These are phyloP conservation scores for Idaea aversata DNA, from an alignment of 2,888 invertebrate genomes.

Conservation along the genomic window DNA sequence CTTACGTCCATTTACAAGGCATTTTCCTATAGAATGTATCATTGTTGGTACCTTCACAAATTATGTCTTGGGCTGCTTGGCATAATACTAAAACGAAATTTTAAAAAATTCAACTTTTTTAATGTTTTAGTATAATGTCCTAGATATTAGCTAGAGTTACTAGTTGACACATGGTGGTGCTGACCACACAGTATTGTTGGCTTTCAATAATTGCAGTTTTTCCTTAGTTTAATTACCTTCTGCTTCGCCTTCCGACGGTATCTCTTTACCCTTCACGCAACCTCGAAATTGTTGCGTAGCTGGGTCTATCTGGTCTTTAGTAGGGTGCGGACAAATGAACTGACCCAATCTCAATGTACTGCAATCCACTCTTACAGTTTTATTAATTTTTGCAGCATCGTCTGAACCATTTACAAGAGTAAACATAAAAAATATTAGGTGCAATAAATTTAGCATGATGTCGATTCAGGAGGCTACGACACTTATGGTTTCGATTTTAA, in stretches of 20 bases:
- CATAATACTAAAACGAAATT: conserved; percentile 84
- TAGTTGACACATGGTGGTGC: too few species aligned
- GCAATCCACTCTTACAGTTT: conserved; percentile 81
- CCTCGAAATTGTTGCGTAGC: conserved; percentile 93
- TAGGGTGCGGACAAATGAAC: conserved; percentile 90
- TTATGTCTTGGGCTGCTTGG: conserved; percentile 89
- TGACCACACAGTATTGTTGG: too few species aligned
- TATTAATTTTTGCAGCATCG: conserved; percentile 41
- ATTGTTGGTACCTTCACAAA: conserved; percentile 89
- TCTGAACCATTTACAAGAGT: conserved; percentile 47
- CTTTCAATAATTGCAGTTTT: not conserved
- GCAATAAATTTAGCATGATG: conserved; percentile 14
- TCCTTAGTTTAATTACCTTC: conserved; percentile 77
- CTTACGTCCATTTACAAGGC: conserved; percentile 97
- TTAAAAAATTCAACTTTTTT: not conserved
- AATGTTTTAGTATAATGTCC: not conserved
- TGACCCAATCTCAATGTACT: conserved; percentile 88
- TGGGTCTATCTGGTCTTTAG: conserved; percentile 88
- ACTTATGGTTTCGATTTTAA: not conserved
- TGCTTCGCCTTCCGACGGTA: conserved; percentile 86
- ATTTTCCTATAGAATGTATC: conserved; percentile 90
- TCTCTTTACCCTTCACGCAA: conserved; percentile 81
- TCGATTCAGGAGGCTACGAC: not conserved
- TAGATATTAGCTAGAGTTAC: not conserved
- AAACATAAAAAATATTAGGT: conserved; percentile 37